Evolutionary conservation across 1,140 invertebrate species (phyloP), one percentile per base, ranked within the genome.

Genomic region (Triops longicaudatus): DNA sequence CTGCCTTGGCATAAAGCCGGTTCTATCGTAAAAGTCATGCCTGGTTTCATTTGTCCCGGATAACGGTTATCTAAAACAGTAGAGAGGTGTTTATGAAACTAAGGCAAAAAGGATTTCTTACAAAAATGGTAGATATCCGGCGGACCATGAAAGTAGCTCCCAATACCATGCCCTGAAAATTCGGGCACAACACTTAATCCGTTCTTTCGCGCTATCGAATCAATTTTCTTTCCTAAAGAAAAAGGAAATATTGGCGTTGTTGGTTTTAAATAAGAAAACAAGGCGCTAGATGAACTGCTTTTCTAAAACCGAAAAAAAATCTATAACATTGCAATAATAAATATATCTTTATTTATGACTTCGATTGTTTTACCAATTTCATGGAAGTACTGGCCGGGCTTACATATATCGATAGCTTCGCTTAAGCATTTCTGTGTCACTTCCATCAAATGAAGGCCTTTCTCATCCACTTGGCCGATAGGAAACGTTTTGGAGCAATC

Each of bases 21-120:
- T 82, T 98, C 96, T 72, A 98, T 93, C 0, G 96, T 98, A 82
- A 98, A 98, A 1, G 92, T 93, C 93, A 97, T 97, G 27, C 95
- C 95, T 71, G 91, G 82, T 79, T 87, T 81, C 95, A 98, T 97
- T 41, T 85, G 81, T n/a, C 90, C 92, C 11, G 88, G 85, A 81
- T 87, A 87, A 72, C 88, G 80, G 84, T 95, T 92, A 79, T 86
- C 92, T 93, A 80, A n/a, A 79, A 80, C 74, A 78, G 76, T 74
- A 77, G 76, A 12, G 63, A 11, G 41, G 26, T 17, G 26, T 14
- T 73, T 76, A 50, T 73, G 26, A 43, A 78, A 41, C 41, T 76
- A 72, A 9, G 17, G 14, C n/a, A 17, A 28, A 17, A 63, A 78
- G 26, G 78, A 9, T 37, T 26, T 71, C 78, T 80, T 79, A 83